Conservation (phyloP, 2,797 vertebrate genomes). For the Acestrorhynchus altus region DNA sequence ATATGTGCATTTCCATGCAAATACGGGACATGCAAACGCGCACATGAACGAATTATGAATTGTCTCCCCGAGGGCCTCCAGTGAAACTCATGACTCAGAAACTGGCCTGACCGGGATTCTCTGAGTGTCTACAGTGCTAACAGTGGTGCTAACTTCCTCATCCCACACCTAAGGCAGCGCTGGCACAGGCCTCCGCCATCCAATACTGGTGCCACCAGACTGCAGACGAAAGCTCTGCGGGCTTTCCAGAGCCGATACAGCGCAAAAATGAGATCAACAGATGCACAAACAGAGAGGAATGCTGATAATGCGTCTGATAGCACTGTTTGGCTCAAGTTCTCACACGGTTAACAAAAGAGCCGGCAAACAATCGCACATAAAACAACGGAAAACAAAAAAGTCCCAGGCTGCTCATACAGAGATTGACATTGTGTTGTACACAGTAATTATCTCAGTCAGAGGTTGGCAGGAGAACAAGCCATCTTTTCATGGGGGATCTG, state of each 20-base stretch:
- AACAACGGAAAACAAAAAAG: constrained; percentile 35
- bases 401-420: constrained; percentile 31
- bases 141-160: neutral
- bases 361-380: constrained; percentile 29
- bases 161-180: constrained; percentile 32
- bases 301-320: constrained; percentile 44
- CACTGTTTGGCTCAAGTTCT: constrained; percentile 38
- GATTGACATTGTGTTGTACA: constrained; percentile 73
- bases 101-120: constrained; percentile 42
- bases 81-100: constrained; percentile 45
- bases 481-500: constrained; percentile 66
- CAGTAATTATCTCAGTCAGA: constrained; percentile 72
- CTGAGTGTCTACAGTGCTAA: neutral
- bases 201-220: constrained; percentile 38
- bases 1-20: constrained; percentile 20
- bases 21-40: constrained; percentile 28
- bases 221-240: constrained; percentile 24
- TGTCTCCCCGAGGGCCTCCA: constrained; percentile 28
- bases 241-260: constrained; percentile 26
- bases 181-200: constrained; percentile 42
- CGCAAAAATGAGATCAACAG: constrained; percentile 42
- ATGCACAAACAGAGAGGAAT: constrained; percentile 41
- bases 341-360: constrained; percentile 50
- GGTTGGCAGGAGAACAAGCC: constrained; percentile 71
- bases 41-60: constrained; percentile 27